Evolutionary conservation across 2,113 vertebrate genomes (phyloP).

Genomic region (Menidia beryllina): DNA sequence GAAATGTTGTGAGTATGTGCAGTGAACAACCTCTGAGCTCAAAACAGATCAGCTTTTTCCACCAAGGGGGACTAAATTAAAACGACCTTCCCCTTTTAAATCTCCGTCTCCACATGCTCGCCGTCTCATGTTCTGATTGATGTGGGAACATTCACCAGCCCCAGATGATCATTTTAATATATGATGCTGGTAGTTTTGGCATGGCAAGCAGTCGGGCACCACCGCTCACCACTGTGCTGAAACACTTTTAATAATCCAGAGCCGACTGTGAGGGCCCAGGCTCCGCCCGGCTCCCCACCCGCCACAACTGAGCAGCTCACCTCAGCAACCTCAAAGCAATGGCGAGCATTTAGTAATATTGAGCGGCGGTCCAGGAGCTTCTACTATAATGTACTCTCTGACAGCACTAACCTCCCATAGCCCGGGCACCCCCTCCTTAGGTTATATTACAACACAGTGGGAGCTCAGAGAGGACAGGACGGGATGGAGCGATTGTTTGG

Average conservation of each 20-base stretch:
- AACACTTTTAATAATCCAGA: conserved; percentile 82
- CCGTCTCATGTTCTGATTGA: conserved; percentile 63
- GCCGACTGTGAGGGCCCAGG: conserved; percentile 65
- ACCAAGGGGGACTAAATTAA: conserved; percentile 62
- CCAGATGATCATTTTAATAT: conserved; percentile 71
- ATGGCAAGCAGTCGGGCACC: conserved; percentile 64
- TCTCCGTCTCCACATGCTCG: conserved; percentile 62
- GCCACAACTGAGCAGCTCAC: conserved; percentile 71
- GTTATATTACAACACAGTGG: conserved; percentile 83
- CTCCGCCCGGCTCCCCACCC: conserved; percentile 68
- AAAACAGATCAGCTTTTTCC: conserved; percentile 25
- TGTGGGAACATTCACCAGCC: conserved; percentile 65
- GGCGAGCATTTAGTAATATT: conserved; percentile 83
- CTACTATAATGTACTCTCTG: conserved; percentile 72
- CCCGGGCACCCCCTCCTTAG: conserved; percentile 63
- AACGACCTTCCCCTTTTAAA: conserved; percentile 63
- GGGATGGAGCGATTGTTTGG: conserved; percentile 71
- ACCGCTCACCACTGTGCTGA: conserved; percentile 66
- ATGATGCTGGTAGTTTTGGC: conserved; percentile 68
- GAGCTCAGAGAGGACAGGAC: conserved; percentile 64
- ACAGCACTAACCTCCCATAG: conserved; percentile 70
- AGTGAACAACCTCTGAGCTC: conserved; percentile 18
- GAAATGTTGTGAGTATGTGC: conserved; percentile 3
- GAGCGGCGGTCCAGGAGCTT: conserved; percentile 64
- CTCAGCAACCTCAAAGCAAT: conserved; percentile 82